Evolutionary conservation across 2,888 invertebrate species (phyloP), one percentile per base, ranked within the genome.

Genomic region (Penaeus monodon): DNA sequence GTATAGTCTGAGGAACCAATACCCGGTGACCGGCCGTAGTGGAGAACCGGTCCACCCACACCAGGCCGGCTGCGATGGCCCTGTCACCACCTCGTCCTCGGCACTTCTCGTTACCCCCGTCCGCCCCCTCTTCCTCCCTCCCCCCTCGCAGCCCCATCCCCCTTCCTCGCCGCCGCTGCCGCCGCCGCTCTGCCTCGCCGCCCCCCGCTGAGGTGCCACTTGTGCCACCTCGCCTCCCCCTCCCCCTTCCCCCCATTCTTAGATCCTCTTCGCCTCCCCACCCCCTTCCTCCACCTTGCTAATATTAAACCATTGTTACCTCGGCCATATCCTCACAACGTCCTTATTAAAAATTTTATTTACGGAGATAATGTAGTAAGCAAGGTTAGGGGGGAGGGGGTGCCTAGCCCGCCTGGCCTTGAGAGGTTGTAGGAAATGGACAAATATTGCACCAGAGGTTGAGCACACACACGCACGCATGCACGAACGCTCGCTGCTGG

Each of bases 41-140:
- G 49, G 49, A 49, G 49, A 49, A 14, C 49, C 49, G 49, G 49
- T 49, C 49, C 49, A 49, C 49, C 49, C 49, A 49, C 49, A 14
- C 49, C 49, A 10, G 77, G 77, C 49, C 49, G 66, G 49, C 81
- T 81, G 81, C 49, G 81, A 10, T 27, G 70, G n/a, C 49, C 81
- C 73, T 33, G 63, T 82, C 81, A 63, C 81, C 81, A 63, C 81
- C 81, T 82, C 81, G 81, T 82, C 81, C 73, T 82, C 49, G 73
- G 57, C 81, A 82, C 81, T 73, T 82, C 81, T 82, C 81, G 57
- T 82, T 82, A 82, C 63, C 81, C 81, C 63, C 29, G 17, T 20
- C 77, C 49, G 10, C 73, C 29, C 63, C 73, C 44, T 49, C 44
- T 27, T 57, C 44, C 81, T 24, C 81, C 44, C 65, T 12, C 22